phyloP scores from a whole-genome alignment of 2,888 invertebrate genomes.

The Apodemia hepburni region DNA sequence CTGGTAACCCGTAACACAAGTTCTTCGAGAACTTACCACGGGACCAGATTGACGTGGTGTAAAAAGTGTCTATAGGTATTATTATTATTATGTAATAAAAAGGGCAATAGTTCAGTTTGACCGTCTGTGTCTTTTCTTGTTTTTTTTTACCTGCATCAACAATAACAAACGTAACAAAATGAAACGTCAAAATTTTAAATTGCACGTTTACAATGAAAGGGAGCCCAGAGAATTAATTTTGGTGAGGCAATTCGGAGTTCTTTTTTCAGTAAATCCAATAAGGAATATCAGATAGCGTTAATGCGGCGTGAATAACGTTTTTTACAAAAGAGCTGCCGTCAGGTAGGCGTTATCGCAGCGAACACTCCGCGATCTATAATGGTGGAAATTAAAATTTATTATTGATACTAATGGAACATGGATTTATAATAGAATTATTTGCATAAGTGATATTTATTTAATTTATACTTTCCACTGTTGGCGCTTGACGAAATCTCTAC shows the following conservation, averaged over 20 bases:
- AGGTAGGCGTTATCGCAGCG: constrained; percentile 6
- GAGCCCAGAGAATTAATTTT: neutral
- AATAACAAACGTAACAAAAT: neutral
- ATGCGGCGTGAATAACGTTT: constrained; percentile 19
- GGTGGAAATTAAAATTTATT: constrained; percentile 6
- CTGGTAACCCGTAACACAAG: no score
- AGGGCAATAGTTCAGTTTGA: neutral
- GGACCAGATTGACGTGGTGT: no score
- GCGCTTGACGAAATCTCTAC: no score
- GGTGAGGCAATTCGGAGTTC: neutral
- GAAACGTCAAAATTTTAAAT: constrained; percentile 10
- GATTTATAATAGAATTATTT: neutral
- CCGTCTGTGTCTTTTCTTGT: no score
- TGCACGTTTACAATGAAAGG: constrained; percentile 5
- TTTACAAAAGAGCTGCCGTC: constrained; percentile 15
- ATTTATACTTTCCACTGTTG: no score
- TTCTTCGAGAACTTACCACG: no score
- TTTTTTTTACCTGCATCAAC: neutral
- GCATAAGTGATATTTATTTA: neutral
- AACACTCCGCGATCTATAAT: constrained; percentile 9
- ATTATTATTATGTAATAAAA: no score
- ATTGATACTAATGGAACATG: constrained; percentile 5
- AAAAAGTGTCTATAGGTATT: no score
- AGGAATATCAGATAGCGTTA: constrained; percentile 17
- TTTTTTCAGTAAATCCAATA: constrained; percentile 15